These are phyloP conservation scores for Chloropsis cyanopogon DNA, from an alignment of 2,113 vertebrate species.

Conservation along the genomic window DNA sequence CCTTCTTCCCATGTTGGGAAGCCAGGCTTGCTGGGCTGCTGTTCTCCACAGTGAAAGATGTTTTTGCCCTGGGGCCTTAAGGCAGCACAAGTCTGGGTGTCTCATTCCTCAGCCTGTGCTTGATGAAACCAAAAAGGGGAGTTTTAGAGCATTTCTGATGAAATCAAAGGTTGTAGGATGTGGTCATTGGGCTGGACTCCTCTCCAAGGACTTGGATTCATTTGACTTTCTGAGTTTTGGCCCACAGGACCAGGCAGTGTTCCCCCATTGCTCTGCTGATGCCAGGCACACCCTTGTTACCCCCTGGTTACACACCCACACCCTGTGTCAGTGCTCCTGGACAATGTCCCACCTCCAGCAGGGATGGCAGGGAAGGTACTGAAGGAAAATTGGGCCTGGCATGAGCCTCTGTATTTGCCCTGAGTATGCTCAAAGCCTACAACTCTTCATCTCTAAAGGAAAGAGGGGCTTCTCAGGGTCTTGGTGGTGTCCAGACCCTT, in stretches of 20 bases:
- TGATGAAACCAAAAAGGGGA: not conserved
- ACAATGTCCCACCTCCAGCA: not conserved
- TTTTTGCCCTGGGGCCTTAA: not conserved
- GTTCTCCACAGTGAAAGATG: not conserved
- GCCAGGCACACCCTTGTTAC: fast-evolving
- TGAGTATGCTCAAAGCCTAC: fast-evolving
- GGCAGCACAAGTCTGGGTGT: not conserved
- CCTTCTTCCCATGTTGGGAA: not conserved
- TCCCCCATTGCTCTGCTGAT: not conserved
- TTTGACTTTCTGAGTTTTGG: not conserved
- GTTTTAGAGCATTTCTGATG: not conserved
- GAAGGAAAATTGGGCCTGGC: not conserved
- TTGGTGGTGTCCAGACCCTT: not conserved
- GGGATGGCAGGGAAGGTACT: not conserved
- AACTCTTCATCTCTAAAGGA: not conserved
- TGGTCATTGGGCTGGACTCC: not conserved
- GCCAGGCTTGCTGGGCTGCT: not conserved
- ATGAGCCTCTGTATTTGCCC: not conserved
- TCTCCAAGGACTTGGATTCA: not conserved
- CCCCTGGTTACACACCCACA: fast-evolving
- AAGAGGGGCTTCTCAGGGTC: not conserved
- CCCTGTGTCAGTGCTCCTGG: too few species aligned
- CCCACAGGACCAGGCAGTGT: fast-evolving
- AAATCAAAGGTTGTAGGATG: not conserved
- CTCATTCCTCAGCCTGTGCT: not conserved